These are phyloP conservation scores for Deroptyus accipitrinus DNA, from an alignment of 2,113 vertebrate genomes.

Conservation along the genomic window DNA sequence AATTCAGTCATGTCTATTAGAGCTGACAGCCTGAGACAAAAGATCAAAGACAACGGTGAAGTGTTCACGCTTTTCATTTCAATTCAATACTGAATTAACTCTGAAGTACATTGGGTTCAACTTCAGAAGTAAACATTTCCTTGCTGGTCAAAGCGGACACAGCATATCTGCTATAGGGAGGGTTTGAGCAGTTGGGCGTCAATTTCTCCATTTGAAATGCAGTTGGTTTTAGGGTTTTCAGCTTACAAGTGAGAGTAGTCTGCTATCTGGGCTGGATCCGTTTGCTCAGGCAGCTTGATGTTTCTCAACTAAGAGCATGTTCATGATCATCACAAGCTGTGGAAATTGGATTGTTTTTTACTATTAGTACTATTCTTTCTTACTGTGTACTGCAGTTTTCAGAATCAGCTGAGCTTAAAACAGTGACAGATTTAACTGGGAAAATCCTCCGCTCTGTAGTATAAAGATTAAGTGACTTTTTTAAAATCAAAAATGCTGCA, in stretches of 20 bases:
- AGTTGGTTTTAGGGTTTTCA: not conserved
- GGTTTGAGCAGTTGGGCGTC: not conserved
- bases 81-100: not conserved
- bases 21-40: not conserved
- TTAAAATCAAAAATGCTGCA: not conserved
- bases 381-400: not conserved
- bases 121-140: not conserved
- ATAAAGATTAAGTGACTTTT: not conserved
- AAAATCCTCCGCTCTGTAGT: not conserved
- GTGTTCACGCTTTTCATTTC: not conserved
- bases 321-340: not conserved
- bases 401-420: not conserved
- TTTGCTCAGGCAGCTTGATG: not conserved
- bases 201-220: not conserved
- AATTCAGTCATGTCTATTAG: not conserved
- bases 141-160: not conserved
- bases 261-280: not conserved
- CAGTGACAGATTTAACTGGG: not conserved
- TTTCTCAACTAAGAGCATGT: not conserved
- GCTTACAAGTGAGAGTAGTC: not conserved
- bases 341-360: not conserved
- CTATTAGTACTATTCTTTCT: not conserved
- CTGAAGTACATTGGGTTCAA: not conserved
- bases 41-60: not conserved
- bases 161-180: not conserved